Evolutionary conservation across 2,797 vertebrate genomes (phyloP).

Genomic region (Monodelphis domestica): DNA sequence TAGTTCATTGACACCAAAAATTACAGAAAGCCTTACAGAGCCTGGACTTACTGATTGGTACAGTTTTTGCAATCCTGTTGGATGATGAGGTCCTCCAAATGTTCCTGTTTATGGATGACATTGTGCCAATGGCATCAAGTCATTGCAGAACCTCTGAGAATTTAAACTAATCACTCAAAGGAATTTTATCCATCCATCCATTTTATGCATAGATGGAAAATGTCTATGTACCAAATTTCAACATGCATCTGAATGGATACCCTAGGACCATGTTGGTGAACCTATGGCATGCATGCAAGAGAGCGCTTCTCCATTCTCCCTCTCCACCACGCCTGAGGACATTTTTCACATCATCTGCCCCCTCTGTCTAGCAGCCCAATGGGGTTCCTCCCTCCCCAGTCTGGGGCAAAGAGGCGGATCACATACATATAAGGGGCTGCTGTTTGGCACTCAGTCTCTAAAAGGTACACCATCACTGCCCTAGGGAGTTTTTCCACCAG

Average conservation of each 20-base stretch:
- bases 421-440: too few relatives aligned
- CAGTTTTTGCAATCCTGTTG: neutral
- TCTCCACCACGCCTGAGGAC: too few relatives aligned
- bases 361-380: too few relatives aligned
- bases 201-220: neutral
- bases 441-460: too few relatives aligned
- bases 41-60: neutral
- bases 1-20: neutral
- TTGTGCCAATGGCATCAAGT: neutral
- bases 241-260: neutral
- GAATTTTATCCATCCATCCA: neutral
- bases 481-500: neutral
- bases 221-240: neutral
- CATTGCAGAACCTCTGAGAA: neutral
- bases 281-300: too few relatives aligned
- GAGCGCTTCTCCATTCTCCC: too few relatives aligned
- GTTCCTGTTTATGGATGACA: neutral
- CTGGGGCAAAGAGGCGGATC: too few relatives aligned
- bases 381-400: too few relatives aligned
- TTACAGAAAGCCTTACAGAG: neutral
- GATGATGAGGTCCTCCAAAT: neutral
- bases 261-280: too few relatives aligned
- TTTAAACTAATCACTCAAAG: neutral
- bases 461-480: too few relatives aligned
- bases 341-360: too few relatives aligned